Evolutionary conservation across 1,140 invertebrate species (phyloP).

Genomic region (Euschistus heros): DNA sequence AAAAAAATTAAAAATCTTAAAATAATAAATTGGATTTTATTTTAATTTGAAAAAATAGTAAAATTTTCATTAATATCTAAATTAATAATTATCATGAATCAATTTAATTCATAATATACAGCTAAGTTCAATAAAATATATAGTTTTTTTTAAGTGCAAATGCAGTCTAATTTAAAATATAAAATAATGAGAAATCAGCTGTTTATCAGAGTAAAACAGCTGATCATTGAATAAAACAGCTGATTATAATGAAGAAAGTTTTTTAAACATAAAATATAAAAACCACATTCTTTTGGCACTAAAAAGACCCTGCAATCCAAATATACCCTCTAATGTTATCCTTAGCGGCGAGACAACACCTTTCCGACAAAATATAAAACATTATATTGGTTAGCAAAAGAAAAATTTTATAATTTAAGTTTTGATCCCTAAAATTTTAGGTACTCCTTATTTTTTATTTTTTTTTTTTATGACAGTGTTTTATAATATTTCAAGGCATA

Average conservation of each 20-base stretch:
- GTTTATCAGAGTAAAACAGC: too few species aligned
- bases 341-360: background rate
- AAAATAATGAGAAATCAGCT: background rate
- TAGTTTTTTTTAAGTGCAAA: background rate
- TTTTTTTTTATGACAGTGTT: background rate
- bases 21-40: background rate
- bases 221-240: too few species aligned
- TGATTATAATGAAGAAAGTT: background rate
- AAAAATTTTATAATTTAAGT: background rate
- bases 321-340: constrained; percentile 3
- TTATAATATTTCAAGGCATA: background rate
- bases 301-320: constrained; percentile 15
- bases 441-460: background rate
- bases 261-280: background rate
- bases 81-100: background rate
- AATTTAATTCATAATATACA: background rate
- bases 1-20: background rate
- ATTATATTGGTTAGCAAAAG: background rate
- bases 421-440: background rate
- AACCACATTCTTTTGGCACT: constrained; percentile 8
- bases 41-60: background rate
- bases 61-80: background rate
- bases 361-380: background rate
- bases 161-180: background rate
- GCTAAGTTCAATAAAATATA: background rate